These are phyloP conservation scores for Prionchulus punctatus DNA, from an alignment of 2,888 invertebrate genomes.

Conservation along the genomic window DNA sequence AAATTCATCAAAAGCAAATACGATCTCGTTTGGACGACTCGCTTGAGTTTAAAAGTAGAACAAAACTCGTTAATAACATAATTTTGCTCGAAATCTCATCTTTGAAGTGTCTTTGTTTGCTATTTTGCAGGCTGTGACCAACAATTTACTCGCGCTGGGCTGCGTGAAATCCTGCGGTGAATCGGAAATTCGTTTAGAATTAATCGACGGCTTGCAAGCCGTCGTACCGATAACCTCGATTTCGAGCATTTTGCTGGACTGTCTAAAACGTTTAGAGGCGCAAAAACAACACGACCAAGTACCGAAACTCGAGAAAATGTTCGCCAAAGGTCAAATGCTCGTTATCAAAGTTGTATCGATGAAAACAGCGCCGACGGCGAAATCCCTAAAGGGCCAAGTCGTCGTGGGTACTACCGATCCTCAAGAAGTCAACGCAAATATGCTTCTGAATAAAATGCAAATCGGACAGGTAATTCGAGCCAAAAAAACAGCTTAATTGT, in stretches of 20 bases:
- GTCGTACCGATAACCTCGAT: not conserved
- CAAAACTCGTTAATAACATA: not conserved
- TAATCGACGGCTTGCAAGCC: not conserved
- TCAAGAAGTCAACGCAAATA: conserved; percentile 2
- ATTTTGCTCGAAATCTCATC: too few species aligned
- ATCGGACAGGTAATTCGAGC: not conserved
- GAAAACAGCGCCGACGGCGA: not conserved
- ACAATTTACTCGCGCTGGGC: not conserved
- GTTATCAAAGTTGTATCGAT: not conserved
- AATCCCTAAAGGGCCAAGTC: not conserved
- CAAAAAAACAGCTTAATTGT: too few species aligned
- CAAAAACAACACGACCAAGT: not conserved
- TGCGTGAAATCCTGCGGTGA: not conserved
- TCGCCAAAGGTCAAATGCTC: not conserved
- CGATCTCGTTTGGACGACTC: not conserved
- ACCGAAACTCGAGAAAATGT: conserved; percentile 1
- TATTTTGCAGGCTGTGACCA: not conserved
- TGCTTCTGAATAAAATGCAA: not conserved
- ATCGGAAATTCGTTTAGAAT: not conserved
- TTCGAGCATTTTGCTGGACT: not conserved
- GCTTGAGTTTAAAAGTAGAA: not conserved
- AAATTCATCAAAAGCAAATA: not conserved
- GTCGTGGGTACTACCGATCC: not conserved
- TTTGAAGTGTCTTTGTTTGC: too few species aligned
- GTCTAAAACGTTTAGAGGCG: too few species aligned